Conservation (phyloP, 2,797 vertebrate genomes). For the Parauchenoglanis ngamensis region DNA sequence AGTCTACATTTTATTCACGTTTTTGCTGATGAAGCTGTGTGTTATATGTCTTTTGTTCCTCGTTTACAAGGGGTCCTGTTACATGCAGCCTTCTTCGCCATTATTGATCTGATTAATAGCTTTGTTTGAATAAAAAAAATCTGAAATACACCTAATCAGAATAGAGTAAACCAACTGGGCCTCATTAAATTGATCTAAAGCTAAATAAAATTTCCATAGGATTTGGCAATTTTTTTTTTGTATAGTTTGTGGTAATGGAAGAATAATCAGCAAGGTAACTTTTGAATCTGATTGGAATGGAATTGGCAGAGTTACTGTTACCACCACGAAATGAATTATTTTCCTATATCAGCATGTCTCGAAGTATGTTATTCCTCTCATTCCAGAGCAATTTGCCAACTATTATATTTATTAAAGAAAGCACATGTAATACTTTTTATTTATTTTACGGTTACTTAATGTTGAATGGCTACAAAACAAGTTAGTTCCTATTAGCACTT, state of each 20-base stretch:
- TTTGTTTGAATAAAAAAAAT: not conserved
- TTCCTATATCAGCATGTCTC: not conserved
- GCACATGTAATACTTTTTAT: not conserved
- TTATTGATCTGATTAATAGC: not conserved
- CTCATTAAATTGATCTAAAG: not conserved
- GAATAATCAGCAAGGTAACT: not conserved
- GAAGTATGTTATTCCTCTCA: not conserved
- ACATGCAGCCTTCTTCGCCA: not conserved
- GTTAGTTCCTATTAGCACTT: not conserved
- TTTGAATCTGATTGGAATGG: not conserved
- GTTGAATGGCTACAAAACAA: not conserved
- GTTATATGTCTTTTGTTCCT: not conserved
- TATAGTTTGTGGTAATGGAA: not conserved
- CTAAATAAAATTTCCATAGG: not conserved
- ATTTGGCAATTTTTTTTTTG: not conserved
- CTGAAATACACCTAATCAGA: not conserved
- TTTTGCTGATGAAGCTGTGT: slow-evolving; percentile 2
- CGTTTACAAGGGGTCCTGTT: not conserved
- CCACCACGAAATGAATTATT: not conserved
- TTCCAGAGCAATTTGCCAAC: not conserved
- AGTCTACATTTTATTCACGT: not conserved
- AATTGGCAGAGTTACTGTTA: not conserved
- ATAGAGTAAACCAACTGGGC: not conserved
- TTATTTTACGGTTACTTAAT: not conserved
- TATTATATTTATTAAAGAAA: not conserved